Conservation (phyloP, 2,888 invertebrate species). For the Esperia sulphurella region DNA sequence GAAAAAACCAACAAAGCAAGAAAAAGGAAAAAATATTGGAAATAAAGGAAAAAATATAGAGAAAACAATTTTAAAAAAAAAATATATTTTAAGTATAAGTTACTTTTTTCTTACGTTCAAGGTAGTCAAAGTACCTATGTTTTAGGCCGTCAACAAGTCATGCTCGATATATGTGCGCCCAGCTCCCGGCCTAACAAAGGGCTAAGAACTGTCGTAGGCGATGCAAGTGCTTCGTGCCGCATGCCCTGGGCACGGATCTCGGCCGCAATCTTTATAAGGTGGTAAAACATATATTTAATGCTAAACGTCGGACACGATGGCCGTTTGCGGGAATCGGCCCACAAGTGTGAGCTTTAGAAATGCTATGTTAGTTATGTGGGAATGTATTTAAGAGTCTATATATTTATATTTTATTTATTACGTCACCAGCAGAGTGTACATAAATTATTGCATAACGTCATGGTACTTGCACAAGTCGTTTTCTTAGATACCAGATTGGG, state of each 20-base stretch:
- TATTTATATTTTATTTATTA: too few relatives aligned
- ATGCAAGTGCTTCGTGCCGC: constrained; percentile 65
- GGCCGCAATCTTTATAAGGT: constrained; percentile 75
- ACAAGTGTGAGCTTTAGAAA: constrained; percentile 7
- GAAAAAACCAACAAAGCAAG: too few relatives aligned
- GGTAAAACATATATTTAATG: constrained; percentile 79
- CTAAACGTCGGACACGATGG: constrained; percentile 62
- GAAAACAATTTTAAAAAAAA: too few relatives aligned
- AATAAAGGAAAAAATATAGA: too few relatives aligned
- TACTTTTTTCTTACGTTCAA: background rate
- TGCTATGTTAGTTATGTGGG: background rate
- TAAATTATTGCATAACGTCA: too few relatives aligned
- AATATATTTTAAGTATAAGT: too few relatives aligned
- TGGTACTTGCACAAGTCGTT: too few relatives aligned
- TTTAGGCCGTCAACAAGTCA: background rate
- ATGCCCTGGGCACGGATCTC: constrained; percentile 58
- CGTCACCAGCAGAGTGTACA: too few relatives aligned
- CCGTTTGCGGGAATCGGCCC: background rate
- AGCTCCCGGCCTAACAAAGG: constrained; percentile 35
- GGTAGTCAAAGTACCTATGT: background rate
- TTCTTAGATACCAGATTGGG: too few relatives aligned
- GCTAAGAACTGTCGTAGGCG: constrained; percentile 56
- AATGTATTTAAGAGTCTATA: background rate
- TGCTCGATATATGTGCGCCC: background rate
- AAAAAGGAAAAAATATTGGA: too few relatives aligned